These are phyloP conservation scores for Hiodon tergisus DNA, from an alignment of 2,113 vertebrate species.

Conservation along the genomic window DNA sequence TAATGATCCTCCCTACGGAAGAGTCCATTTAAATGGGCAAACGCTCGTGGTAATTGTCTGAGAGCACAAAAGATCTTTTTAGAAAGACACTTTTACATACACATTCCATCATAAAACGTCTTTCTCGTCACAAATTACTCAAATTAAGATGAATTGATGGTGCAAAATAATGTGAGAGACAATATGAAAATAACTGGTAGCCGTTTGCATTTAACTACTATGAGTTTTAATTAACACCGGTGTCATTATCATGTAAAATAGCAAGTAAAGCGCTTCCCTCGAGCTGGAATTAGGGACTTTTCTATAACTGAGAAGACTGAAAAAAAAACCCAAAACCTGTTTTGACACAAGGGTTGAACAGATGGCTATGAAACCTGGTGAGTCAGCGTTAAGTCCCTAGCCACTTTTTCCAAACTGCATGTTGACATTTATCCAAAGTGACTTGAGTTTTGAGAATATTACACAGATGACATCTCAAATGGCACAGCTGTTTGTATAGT, in stretches of 20 bases:
- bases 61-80: background rate
- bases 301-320: background rate
- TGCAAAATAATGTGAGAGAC: background rate
- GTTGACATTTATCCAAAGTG: too few relatives aligned
- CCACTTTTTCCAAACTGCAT: too few relatives aligned
- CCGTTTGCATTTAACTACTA: background rate
- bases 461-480: too few relatives aligned
- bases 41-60: background rate
- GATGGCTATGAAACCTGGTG: background rate
- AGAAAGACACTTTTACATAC: background rate
- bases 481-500: background rate
- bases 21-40: background rate
- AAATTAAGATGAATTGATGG: too few relatives aligned
- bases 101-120: background rate
- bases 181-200: too few relatives aligned
- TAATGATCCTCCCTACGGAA: constrained; percentile 19
- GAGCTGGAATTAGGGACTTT: background rate
- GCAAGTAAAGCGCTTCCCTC: background rate
- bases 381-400: background rate
- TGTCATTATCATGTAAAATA: background rate
- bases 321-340: background rate
- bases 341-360: background rate
- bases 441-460: too few relatives aligned
- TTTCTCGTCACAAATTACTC: background rate
- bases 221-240: background rate